Conservation (phyloP, 2,113 vertebrate genomes). For the Proteles cristata region DNA sequence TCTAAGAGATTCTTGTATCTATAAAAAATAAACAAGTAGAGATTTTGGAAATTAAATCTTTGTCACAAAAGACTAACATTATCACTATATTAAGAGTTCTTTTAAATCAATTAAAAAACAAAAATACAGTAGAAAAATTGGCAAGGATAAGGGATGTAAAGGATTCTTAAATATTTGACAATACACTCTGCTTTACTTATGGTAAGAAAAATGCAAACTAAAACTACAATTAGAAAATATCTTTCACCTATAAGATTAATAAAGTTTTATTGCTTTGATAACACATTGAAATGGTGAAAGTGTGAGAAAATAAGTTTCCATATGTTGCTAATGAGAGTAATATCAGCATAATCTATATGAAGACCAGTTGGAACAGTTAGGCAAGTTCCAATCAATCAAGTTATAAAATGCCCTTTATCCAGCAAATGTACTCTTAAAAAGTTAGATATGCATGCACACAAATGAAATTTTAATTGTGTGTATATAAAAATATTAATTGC, state of each 20-base stretch:
- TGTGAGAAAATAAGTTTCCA: background rate
- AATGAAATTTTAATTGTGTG: background rate
- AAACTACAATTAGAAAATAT: background rate
- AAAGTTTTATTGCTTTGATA: background rate
- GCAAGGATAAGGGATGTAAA: background rate
- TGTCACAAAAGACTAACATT: background rate
- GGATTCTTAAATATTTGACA: slow-evolving; percentile 23
- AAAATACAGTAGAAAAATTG: background rate
- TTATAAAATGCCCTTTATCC: background rate
- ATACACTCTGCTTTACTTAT: background rate
- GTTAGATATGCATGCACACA: background rate
- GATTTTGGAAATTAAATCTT: slow-evolving; percentile 27
- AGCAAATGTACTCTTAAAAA: background rate
- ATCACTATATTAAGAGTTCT: slow-evolving; percentile 27
- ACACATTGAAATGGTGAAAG: background rate
- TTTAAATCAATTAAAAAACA: slow-evolving; percentile 20
- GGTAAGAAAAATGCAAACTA: slow-evolving; percentile 12
- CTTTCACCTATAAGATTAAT: background rate
- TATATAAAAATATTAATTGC: background rate
- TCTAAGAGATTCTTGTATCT: background rate
- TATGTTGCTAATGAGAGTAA: background rate
- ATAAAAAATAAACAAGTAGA: background rate
- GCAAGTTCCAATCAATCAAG: background rate
- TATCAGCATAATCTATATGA: background rate
- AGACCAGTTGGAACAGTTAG: background rate